Conservation (phyloP, 2,113 vertebrate species). For the Pogonocichla stellata region DNA sequence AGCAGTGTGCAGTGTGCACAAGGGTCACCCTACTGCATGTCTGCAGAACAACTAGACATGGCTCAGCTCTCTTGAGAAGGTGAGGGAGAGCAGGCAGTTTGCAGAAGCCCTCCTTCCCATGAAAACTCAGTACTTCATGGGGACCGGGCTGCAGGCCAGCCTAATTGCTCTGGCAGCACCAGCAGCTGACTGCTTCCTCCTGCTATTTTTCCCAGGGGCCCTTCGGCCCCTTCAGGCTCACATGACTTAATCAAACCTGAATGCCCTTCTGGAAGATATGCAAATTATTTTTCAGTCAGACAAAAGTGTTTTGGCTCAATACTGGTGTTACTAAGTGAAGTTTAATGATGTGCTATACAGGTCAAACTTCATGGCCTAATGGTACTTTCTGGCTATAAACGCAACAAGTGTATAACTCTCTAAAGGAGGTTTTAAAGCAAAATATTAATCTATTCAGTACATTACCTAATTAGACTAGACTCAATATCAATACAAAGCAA, state of each 20-base stretch:
- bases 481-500: not conserved
- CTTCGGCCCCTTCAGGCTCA: constrained; percentile 39
- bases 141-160: constrained; percentile 53
- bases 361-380: constrained; percentile 16
- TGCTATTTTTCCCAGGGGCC: constrained; percentile 62
- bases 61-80: not conserved
- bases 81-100: not conserved
- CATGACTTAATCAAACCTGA: constrained; percentile 63
- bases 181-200: constrained; percentile 33
- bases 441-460: not conserved
- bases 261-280: constrained; percentile 62
- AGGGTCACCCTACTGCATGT: not conserved
- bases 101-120: not conserved
- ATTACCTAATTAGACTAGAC: not conserved
- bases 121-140: not conserved
- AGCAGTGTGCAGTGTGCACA: fast-evolving
- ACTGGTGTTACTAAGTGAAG: constrained; percentile 53
- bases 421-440: not conserved
- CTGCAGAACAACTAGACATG: fast-evolving
- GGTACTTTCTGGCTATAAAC: constrained; percentile 12
- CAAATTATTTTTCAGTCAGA: constrained; percentile 57
- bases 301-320: constrained; percentile 56
- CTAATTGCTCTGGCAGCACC: constrained; percentile 63
- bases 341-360: constrained; percentile 61
- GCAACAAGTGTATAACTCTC: not conserved